phyloP scores from a whole-genome alignment of 2,113 vertebrate species.

The Mus spicilegus region DNA sequence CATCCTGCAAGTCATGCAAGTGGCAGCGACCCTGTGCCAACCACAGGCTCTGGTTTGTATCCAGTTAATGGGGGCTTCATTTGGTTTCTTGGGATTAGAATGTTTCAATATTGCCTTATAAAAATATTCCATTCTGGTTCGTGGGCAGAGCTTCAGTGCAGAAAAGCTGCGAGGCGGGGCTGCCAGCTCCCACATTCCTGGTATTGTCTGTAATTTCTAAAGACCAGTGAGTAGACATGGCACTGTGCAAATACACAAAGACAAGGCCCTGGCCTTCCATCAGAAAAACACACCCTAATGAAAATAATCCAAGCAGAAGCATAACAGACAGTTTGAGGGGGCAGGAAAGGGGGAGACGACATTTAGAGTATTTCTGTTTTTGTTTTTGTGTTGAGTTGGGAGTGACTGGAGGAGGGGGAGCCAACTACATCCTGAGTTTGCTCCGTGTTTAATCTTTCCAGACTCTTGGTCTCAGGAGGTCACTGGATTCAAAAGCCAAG shows the following conservation, averaged over 20 bases:
- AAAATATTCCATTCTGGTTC: conserved; percentile 69
- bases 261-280: conserved; percentile 74
- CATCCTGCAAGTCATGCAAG: conserved; percentile 4
- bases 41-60: background rate
- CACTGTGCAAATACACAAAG: conserved; percentile 79
- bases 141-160: background rate
- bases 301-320: conserved; percentile 80
- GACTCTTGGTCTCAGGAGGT: conserved; percentile 58
- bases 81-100: conserved; percentile 68
- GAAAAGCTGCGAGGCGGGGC: conserved; percentile 46
- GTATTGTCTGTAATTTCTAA: conserved; percentile 76
- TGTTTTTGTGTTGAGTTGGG: conserved; percentile 74
- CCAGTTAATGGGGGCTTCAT: conserved; percentile 57
- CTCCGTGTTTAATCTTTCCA: conserved; percentile 58
- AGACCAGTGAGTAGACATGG: conserved; percentile 75
- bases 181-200: conserved; percentile 70
- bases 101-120: conserved; percentile 64
- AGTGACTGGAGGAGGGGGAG: conserved; percentile 4
- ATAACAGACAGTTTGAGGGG: conserved; percentile 48
- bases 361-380: conserved; percentile 67
- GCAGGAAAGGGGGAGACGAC: background rate
- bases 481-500: conserved; percentile 67
- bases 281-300: conserved; percentile 75
- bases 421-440: background rate
- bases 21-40: background rate